Percentiles rank a stretch among this genome's conserved stretches.
Conservation (phyloP, 2,797 vertebrate species). For the Anguilla obscura region DNA sequence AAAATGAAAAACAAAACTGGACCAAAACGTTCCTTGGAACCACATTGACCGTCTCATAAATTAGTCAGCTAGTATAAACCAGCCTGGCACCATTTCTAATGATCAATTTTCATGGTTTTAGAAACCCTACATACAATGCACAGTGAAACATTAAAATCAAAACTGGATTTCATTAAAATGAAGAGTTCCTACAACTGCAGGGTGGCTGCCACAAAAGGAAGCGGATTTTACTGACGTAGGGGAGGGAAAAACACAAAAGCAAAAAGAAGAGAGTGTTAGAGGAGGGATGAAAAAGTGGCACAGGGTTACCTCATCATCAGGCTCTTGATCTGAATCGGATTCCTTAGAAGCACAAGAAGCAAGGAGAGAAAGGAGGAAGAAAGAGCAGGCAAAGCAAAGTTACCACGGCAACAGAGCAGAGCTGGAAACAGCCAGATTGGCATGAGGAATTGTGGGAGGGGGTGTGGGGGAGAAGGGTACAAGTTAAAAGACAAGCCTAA, state of each 20-base stretch:
- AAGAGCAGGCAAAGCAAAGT: slow-evolving; percentile 69
- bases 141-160: background rate
- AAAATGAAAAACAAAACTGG: background rate
- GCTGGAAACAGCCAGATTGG: slow-evolving; percentile 45
- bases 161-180: background rate
- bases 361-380: slow-evolving; percentile 70
- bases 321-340: slow-evolving; percentile 96
- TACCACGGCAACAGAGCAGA: slow-evolving; percentile 55
- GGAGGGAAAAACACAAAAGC: background rate
- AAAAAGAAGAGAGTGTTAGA: slow-evolving; percentile 42
- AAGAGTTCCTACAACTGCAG: background rate
- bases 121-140: background rate
- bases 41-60: background rate
- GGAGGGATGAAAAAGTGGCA: slow-evolving; percentile 49
- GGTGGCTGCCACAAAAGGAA: background rate
- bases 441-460: slow-evolving; percentile 19
- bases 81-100: background rate
- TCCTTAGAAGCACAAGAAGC: slow-evolving; percentile 87
- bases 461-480: slow-evolving; percentile 12
- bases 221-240: slow-evolving; percentile 13
- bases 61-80: background rate
- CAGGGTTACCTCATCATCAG: slow-evolving; percentile 93
- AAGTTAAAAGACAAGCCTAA: slow-evolving; percentile 19
- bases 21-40: background rate
- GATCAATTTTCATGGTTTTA: background rate